Evolutionary conservation across 2,797 vertebrate genomes (phyloP).

Genomic region (Dallia pectoralis): DNA sequence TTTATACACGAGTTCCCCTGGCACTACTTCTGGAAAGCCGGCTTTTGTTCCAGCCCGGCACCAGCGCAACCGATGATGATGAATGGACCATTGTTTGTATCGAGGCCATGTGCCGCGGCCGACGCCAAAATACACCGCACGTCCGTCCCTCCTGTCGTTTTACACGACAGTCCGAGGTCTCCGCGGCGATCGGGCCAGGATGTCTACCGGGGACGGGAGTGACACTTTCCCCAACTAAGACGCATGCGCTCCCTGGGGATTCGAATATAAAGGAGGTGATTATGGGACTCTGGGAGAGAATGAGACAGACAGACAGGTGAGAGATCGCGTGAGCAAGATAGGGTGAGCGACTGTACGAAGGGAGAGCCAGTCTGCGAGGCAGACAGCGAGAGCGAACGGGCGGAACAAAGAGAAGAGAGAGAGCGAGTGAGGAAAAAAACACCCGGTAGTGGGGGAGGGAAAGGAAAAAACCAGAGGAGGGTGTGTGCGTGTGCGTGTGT

Average conservation of each 20-base stretch:
- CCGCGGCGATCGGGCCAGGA: conserved; percentile 27
- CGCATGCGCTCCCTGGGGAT: conserved; percentile 10
- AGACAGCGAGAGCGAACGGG: conserved; percentile 29
- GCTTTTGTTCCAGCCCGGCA: conserved; percentile 1
- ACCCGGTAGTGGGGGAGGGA: not conserved
- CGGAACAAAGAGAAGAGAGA: conserved; percentile 10
- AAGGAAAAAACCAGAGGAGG: not conserved
- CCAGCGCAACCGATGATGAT: not conserved
- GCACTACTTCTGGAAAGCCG: not conserved
- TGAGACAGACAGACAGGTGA: conserved; percentile 35
- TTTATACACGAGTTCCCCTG: not conserved
- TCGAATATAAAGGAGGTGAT: not conserved
- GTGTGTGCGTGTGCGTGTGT: conserved; percentile 14
- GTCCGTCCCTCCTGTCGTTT: not conserved
- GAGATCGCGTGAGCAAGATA: conserved; percentile 6
- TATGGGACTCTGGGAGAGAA: conserved; percentile 8
- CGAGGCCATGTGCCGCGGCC: not conserved
- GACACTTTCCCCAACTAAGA: conserved; percentile 3
- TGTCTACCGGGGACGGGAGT: not conserved
- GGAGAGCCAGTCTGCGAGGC: conserved; percentile 17
- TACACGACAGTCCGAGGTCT: conserved; percentile 18
- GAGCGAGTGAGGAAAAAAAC: not conserved
- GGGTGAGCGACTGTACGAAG: conserved; percentile 31
- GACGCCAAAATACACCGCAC: not conserved
- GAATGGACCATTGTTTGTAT: not conserved